Conservation (phyloP, 2,888 invertebrate species). For the Buathra laborator region DNA sequence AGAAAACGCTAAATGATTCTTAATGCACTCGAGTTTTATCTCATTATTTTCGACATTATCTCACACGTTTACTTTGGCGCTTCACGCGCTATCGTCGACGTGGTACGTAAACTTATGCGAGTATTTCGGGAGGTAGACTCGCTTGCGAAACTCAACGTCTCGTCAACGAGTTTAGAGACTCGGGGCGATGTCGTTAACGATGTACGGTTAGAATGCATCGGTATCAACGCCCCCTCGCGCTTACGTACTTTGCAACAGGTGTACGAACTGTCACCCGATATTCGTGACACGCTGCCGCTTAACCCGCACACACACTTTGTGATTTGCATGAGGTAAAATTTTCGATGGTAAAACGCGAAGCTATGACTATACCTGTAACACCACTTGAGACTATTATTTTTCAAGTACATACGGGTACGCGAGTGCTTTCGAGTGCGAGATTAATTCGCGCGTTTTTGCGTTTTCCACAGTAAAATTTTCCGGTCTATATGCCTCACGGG, state of each 20-base stretch:
- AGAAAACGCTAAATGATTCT: neutral
- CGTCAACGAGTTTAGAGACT: constrained; percentile 39
- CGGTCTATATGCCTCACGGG: no score
- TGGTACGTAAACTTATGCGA: neutral
- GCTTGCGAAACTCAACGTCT: constrained; percentile 7
- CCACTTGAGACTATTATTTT: neutral
- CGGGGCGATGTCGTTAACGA: constrained; percentile 26
- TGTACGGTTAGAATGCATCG: constrained; percentile 17
- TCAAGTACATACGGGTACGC: neutral
- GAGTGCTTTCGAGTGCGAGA: neutral
- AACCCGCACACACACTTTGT: neutral
- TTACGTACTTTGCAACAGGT: constrained; percentile 61
- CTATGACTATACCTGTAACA: neutral
- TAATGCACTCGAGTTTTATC: neutral
- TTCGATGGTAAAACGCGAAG: neutral
- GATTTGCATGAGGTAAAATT: constrained; percentile 17
- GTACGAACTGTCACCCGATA: constrained; percentile 53
- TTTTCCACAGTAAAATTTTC: no score
- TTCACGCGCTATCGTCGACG: neutral
- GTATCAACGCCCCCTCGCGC: constrained; percentile 9
- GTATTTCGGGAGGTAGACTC: neutral
- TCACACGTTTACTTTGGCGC: neutral
- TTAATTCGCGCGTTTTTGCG: neutral
- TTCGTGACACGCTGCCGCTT: constrained; percentile 53
- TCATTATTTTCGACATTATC: neutral